Evolutionary conservation across 2,113 vertebrate genomes (phyloP).

Genomic region (Psilopogon haemacephalus): DNA sequence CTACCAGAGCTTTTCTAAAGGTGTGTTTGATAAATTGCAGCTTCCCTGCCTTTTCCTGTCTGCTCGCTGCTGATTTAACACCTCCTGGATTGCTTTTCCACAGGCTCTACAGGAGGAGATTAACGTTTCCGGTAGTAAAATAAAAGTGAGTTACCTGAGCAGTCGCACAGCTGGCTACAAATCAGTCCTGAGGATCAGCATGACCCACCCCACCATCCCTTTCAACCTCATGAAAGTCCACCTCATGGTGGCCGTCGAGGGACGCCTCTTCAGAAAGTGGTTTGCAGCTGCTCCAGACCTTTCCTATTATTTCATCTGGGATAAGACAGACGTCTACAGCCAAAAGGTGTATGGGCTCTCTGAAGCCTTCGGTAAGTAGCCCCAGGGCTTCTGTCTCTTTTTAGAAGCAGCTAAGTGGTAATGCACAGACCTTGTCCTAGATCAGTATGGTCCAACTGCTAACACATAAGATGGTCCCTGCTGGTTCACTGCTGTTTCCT

Average conservation of each 20-base stretch:
- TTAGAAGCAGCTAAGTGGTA: background rate
- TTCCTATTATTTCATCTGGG: slow-evolving; percentile 94
- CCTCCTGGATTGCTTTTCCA: background rate
- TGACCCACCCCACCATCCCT: slow-evolving; percentile 90
- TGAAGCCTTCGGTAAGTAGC: slow-evolving; percentile 89
- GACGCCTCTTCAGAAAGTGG: slow-evolving; percentile 94
- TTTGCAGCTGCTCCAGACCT: slow-evolving; percentile 92
- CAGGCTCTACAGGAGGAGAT: slow-evolving; percentile 94
- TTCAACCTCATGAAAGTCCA: slow-evolving; percentile 99
- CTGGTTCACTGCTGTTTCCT: background rate
- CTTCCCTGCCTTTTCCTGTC: slow-evolving; percentile 13
- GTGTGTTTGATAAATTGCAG: slow-evolving; percentile 53
- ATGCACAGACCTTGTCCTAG: background rate
- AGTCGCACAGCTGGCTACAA: slow-evolving; percentile 94
- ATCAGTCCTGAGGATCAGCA: slow-evolving; percentile 89
- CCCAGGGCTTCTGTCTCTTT: background rate
- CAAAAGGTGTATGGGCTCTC: slow-evolving; percentile 96
- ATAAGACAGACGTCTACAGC: slow-evolving; percentile 97
- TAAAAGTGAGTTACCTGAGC: slow-evolving; percentile 92
- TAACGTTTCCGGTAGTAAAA: slow-evolving; percentile 85
- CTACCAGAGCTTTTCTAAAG: slow-evolving; percentile 25
- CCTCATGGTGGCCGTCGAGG: slow-evolving; percentile 96
- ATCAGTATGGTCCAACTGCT: background rate
- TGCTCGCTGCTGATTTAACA: slow-evolving; percentile 22
- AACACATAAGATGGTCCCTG: background rate